Conservation (phyloP, 2,113 vertebrate genomes). For the Edolisoma coerulescens region DNA sequence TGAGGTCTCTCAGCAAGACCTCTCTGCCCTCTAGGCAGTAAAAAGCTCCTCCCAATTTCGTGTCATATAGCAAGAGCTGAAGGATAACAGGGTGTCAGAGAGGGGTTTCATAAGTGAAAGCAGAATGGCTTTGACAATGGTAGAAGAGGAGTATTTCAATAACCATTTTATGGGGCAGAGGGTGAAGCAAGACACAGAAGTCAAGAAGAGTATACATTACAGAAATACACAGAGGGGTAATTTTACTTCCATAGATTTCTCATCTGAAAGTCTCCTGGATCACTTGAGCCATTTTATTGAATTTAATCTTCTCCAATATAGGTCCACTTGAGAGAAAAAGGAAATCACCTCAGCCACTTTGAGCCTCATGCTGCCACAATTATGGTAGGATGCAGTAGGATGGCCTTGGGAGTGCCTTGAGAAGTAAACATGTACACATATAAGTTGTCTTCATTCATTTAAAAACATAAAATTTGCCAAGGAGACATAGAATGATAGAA, state of each 20-base stretch:
- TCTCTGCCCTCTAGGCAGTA: fast-evolving
- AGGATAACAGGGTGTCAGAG: not conserved
- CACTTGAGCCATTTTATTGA: not conserved
- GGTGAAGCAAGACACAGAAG: not conserved
- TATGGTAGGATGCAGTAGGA: not conserved
- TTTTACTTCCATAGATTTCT: not conserved
- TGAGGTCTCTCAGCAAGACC: not conserved
- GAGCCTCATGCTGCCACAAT: not conserved
- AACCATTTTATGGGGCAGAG: not conserved
- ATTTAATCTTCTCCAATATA: not conserved
- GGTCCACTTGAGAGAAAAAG: not conserved
- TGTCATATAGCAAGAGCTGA: not conserved
- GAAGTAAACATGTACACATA: not conserved
- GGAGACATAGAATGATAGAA: not conserved
- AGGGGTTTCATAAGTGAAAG: not conserved
- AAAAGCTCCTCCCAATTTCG: not conserved
- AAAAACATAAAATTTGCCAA: not conserved
- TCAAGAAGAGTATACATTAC: not conserved
- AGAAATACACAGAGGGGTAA: not conserved
- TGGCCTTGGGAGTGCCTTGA: not conserved
- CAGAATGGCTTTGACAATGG: not conserved
- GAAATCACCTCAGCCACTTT: not conserved
- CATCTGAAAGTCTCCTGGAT: not conserved
- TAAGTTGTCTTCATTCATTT: not conserved
- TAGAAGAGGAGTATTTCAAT: not conserved